A percentile compares a stretch with the other conserved stretches of the same genome.
These are phyloP conservation scores for Gastracanthus pulcherrimus DNA, from an alignment of 2,888 invertebrate species.

Conservation along the genomic window DNA sequence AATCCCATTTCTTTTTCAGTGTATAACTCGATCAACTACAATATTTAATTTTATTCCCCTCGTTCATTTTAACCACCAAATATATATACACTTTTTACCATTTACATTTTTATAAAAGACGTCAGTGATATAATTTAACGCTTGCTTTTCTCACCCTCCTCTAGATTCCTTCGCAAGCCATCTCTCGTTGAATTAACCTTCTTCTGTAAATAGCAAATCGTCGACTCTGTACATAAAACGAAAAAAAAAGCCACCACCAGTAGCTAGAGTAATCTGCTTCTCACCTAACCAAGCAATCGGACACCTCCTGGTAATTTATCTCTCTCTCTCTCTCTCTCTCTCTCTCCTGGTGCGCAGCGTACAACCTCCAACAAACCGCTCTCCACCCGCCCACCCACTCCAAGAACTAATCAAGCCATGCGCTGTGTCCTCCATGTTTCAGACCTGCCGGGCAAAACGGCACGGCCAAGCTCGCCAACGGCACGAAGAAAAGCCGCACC, in stretches of 20 bases:
- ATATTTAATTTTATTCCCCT: too few species aligned
- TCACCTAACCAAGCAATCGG: slow-evolving; percentile 17
- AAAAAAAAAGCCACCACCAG: slow-evolving; percentile 1
- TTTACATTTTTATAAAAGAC: slow-evolving; percentile 3
- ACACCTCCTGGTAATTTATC: background rate
- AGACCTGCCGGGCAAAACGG: slow-evolving; percentile 20
- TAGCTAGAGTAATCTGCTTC: slow-evolving; percentile 21
- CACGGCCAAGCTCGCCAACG: background rate
- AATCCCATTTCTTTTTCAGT: too few species aligned
- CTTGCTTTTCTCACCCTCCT: slow-evolving; percentile 29
- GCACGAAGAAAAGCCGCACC: background rate
- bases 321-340: too few species aligned
- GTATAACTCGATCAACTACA: too few species aligned
- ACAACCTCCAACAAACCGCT: too few species aligned
- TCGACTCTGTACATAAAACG: background rate
- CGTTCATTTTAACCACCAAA: background rate
- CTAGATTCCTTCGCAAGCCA: background rate
- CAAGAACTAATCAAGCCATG: slow-evolving; percentile 38
- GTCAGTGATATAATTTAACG: slow-evolving; percentile 56
- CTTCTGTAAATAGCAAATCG: background rate
- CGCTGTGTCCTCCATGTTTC: slow-evolving; percentile 50
- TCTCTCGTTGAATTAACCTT: background rate
- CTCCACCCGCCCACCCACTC: background rate
- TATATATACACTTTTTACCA: slow-evolving; percentile 3
- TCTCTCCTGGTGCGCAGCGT: too few species aligned